phyloP scores from a whole-genome alignment of 2,113 vertebrate genomes.

The Pygoscelis adeliae region DNA sequence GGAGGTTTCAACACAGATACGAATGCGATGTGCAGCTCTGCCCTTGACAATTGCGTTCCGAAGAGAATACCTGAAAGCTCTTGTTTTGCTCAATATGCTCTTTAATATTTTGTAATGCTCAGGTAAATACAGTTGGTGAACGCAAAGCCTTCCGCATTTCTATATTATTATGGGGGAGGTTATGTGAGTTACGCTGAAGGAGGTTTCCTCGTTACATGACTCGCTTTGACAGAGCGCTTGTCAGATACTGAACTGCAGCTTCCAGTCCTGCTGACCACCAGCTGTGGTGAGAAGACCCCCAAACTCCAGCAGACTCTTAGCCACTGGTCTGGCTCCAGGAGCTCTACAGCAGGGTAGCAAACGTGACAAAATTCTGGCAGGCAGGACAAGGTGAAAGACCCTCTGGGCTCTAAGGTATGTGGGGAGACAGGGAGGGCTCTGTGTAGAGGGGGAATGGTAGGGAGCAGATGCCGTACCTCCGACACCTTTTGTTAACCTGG shows the following conservation, averaged over 20 bases:
- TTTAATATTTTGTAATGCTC: background rate
- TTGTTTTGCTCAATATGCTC: slow-evolving; percentile 19
- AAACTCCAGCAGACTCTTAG: background rate
- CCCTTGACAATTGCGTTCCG: background rate
- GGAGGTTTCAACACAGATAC: slow-evolving; percentile 28
- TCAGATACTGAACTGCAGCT: background rate
- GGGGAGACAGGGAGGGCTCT: background rate
- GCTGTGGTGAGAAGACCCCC: background rate
- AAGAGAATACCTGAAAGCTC: slow-evolving; percentile 31
- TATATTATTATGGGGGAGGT: background rate
- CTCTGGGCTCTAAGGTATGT: background rate
- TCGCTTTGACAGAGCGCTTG: background rate
- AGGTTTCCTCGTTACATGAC: background rate
- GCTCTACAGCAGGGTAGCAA: background rate
- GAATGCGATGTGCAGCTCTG: background rate
- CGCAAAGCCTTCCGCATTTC: fast-evolving
- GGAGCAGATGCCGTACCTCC: background rate
- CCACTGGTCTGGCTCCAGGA: background rate
- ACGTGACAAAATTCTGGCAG: background rate
- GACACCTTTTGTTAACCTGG: background rate
- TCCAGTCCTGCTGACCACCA: background rate
- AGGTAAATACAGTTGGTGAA: background rate
- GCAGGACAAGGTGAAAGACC: background rate
- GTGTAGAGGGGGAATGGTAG: background rate
- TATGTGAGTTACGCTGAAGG: background rate